Percentiles rank a stretch among this genome's conserved stretches.
Conservation (phyloP, 2,797 vertebrate genomes). For the Cossypha caffra region DNA sequence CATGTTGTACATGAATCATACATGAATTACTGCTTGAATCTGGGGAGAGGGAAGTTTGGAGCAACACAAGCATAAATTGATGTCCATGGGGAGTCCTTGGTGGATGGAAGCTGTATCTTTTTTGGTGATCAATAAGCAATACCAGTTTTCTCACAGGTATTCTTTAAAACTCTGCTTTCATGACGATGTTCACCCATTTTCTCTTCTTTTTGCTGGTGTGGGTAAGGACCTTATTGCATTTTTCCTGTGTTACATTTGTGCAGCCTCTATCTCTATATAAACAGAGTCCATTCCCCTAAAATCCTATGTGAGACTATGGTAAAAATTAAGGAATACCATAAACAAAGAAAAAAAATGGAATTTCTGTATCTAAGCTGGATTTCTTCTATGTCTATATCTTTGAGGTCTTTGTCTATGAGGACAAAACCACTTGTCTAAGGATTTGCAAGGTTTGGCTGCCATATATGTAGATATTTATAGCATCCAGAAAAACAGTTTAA, state of each 20-base stretch:
- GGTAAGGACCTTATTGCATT: neutral
- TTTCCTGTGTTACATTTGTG: neutral
- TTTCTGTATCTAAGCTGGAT: neutral
- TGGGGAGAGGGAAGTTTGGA: neutral
- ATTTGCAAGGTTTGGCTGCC: accelerated
- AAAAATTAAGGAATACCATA: neutral
- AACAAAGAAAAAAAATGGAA: neutral
- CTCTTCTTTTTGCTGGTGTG: neutral
- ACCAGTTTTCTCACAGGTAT: neutral
- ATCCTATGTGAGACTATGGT: neutral
- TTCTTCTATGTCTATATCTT: neutral
- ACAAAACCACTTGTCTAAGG: neutral
- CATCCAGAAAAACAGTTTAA: neutral
- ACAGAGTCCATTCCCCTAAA: neutral
- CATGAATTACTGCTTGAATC: neutral
- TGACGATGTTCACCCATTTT: neutral
- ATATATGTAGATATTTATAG: neutral
- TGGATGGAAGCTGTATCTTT: neutral
- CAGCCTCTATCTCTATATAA: neutral
- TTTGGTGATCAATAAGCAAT: neutral
- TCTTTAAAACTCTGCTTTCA: neutral
- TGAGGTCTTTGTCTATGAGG: neutral
- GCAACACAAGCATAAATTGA: neutral
- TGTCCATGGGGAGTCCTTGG: neutral
- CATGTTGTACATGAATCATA: accelerated